These are phyloP conservation scores for Ochropleura plecta DNA, from an alignment of 2,888 invertebrate species.

Conservation along the genomic window DNA sequence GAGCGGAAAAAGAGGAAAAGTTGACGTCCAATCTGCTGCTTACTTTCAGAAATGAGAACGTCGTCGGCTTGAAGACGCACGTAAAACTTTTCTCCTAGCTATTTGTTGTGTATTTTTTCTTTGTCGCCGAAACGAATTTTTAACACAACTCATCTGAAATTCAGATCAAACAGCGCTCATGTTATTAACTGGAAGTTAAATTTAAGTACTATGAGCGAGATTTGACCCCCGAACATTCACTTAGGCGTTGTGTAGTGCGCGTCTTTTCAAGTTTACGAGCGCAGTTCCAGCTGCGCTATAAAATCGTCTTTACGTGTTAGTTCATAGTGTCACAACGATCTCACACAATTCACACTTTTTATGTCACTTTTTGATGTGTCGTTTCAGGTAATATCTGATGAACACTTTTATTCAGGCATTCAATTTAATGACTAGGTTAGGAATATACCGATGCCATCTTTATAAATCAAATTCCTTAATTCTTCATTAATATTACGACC, in stretches of 20 bases:
- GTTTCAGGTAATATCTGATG: constrained; percentile 28
- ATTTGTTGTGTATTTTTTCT: constrained; percentile 67
- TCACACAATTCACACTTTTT: constrained; percentile 75
- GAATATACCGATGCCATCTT: not conserved
- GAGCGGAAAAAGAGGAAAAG: constrained; percentile 80
- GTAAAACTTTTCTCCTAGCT: constrained; percentile 73
- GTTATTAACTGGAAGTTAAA: constrained; percentile 60
- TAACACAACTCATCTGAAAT: constrained; percentile 62
- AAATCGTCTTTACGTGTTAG: constrained; percentile 78
- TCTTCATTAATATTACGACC: constrained; percentile 56
- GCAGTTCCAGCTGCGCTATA: constrained; percentile 75
- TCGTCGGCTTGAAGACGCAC: constrained; percentile 72
- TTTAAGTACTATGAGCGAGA: constrained; percentile 52
- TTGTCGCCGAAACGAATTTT: constrained; percentile 54
- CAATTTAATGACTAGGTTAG: constrained; percentile 21
- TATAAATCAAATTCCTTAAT: constrained; percentile 3
- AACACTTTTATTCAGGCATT: constrained; percentile 19
- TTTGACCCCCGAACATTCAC: constrained; percentile 68
- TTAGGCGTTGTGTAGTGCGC: constrained; percentile 70
- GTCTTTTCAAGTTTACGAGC: constrained; percentile 79
- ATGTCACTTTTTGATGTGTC: constrained; percentile 68
- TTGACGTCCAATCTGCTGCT: constrained; percentile 84
- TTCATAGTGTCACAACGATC: constrained; percentile 76
- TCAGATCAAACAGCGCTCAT: constrained; percentile 53
- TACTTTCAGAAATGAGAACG: constrained; percentile 85